Evolutionary conservation across 2,113 vertebrate genomes (phyloP), one percentile per base, ranked within the genome.

Genomic region (Tursiops truncatus): DNA sequence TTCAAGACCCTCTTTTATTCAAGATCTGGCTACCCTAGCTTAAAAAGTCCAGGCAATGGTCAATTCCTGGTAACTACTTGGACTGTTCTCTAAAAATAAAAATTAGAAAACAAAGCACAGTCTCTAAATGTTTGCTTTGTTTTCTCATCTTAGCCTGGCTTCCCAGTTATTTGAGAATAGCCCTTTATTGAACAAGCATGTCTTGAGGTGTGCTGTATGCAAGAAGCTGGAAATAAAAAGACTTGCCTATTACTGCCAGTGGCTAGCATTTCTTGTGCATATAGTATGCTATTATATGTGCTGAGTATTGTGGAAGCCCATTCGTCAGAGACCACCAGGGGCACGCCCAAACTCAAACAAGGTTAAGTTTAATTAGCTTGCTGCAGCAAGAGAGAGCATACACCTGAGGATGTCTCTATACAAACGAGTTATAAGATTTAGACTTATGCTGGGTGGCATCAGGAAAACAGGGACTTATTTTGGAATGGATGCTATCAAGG

Each of bases 381-480:
- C 10, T 85, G 25, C 18, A 53, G 38, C 14, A 63, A 83, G 1
- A 73, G 28, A 79, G 11, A 81, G 8, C 25, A 77, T 56, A 77
- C 3, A 25, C 33, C 25, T 28, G 38, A 80, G 1, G 2, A 13
- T 3, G 4, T 76, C 6, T 68, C 20, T 28, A 8, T 36, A 56
- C 17, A 11, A 71, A 33, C 63, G 33, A 82, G n/a, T 88, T 96
- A 44, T 26, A 79, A 44, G 20, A 92, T 88, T 70, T 94, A 20
- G n/a, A 73, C 58, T 74, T 65, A 74, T 2, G 11, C 3, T 38
- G 8, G 13, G 6, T 65, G n/a, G 17, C 4, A 12, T 56, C 17
- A 67, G 67, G 70, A 31, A 96, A 92, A 33, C 25, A 79, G 63
- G 41, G 41, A 68, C 33, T 89, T 95, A 8, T 91, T 96, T 85